Conservation (phyloP, 2,797 vertebrate species). For the Anguilla anguilla region DNA sequence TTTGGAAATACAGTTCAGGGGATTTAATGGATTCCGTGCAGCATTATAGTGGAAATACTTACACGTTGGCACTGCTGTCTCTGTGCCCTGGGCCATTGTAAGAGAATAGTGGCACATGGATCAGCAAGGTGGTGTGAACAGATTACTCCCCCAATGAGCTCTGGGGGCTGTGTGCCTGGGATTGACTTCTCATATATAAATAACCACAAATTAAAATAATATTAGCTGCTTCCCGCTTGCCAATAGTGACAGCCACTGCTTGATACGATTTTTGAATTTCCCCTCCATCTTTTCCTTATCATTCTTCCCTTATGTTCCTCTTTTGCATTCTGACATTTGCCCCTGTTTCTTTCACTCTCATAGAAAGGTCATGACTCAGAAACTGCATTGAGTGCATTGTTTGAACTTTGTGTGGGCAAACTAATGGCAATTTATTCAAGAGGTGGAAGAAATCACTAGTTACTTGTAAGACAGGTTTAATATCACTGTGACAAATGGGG, state of each 20-base stretch:
- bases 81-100: constrained; percentile 72
- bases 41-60: constrained; percentile 73
- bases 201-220: constrained; percentile 76
- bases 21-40: constrained; percentile 69
- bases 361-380: neutral
- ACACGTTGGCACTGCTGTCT: constrained; percentile 67
- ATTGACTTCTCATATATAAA: constrained; percentile 74
- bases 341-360: constrained; percentile 27
- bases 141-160: constrained; percentile 66
- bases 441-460: neutral
- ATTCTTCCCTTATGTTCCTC: constrained; percentile 62
- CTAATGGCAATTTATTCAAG: neutral
- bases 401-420: neutral
- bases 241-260: constrained; percentile 57
- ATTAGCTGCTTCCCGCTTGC: constrained; percentile 65
- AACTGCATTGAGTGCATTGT: neutral
- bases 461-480: neutral
- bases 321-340: neutral
- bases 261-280: constrained; percentile 65
- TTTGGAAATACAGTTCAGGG: constrained; percentile 67
- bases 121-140: constrained; percentile 81
- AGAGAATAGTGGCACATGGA: constrained; percentile 74
- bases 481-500: neutral
- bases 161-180: constrained; percentile 62
- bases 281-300: constrained; percentile 48